Percentiles rank a stretch among this genome's conserved stretches.
Conservation (phyloP, 2,888 invertebrate species). For the Graphium colonna region DNA sequence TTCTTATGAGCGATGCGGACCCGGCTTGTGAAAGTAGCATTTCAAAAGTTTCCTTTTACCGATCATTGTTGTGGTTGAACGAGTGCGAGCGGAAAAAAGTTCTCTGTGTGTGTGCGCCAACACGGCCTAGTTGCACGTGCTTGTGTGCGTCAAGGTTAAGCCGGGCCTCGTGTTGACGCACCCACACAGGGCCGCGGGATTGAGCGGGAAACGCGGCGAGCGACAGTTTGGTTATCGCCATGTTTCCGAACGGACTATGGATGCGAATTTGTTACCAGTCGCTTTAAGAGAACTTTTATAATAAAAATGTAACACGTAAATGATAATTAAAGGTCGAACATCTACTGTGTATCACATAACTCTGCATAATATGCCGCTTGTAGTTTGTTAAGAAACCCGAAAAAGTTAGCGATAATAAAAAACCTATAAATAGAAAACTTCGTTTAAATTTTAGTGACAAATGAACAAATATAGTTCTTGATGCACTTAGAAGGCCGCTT, state of each 20-base stretch:
- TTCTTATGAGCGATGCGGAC: neutral
- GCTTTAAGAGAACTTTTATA: neutral
- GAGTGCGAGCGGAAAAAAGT: slow-evolving; percentile 9
- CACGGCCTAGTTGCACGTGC: slow-evolving; percentile 7
- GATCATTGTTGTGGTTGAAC: slow-evolving; percentile 20
- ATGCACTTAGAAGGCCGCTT: too few species aligned
- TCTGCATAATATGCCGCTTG: too few species aligned
- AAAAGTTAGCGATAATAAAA: too few species aligned
- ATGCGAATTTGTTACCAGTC: neutral
- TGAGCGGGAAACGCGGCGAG: neutral
- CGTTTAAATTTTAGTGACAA: too few species aligned
- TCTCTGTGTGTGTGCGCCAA: slow-evolving; percentile 2
- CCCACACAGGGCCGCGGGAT: slow-evolving; percentile 3
- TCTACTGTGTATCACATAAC: too few species aligned
- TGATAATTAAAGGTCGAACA: neutral
- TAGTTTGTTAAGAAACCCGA: too few species aligned
- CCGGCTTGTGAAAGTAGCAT: slow-evolving; percentile 35
- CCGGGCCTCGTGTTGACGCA: slow-evolving; percentile 1
- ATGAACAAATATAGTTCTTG: too few species aligned
- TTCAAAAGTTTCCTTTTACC: slow-evolving; percentile 34
- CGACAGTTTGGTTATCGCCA: slow-evolving; percentile 1
- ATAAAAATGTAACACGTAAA: neutral
- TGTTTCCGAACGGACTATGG: neutral
- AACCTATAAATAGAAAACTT: too few species aligned
- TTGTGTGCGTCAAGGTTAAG: slow-evolving; percentile 22